Evolutionary conservation across 2,113 vertebrate species (phyloP).

Genomic region (Globicephala melas): DNA sequence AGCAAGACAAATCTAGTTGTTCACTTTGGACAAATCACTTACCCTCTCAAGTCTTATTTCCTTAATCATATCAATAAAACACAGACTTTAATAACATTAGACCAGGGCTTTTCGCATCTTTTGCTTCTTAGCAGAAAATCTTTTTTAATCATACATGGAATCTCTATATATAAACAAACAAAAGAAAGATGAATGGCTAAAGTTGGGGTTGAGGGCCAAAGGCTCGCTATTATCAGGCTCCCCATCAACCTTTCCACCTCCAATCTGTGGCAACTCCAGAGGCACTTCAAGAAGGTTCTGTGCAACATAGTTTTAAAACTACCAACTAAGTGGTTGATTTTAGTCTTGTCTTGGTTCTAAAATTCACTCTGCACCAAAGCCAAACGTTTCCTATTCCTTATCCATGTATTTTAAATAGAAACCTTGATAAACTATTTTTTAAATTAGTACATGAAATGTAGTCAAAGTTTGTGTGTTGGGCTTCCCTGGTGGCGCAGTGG

Average conservation of each 20-base stretch:
- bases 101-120: not conserved
- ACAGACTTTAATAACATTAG: not conserved
- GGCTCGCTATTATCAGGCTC: not conserved
- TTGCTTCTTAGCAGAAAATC: not conserved
- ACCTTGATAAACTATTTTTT: not conserved
- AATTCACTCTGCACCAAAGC: not conserved
- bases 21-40: not conserved
- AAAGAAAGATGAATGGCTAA: not conserved
- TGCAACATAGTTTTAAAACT: not conserved
- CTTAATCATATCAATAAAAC: not conserved
- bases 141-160: not conserved
- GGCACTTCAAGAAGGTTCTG: not conserved
- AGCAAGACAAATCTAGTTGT: not conserved
- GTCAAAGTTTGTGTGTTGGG: not conserved
- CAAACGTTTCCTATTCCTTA: not conserved
- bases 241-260: not conserved
- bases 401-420: not conserved
- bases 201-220: not conserved
- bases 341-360: not conserved
- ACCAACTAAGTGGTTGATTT: not conserved
- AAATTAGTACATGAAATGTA: slow-evolving; percentile 6
- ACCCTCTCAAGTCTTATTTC: not conserved
- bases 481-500: too few relatives aligned
- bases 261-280: not conserved
- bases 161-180: not conserved